Evolutionary conservation across 2,113 vertebrate species (phyloP).

Genomic region (Callorhinus ursinus): DNA sequence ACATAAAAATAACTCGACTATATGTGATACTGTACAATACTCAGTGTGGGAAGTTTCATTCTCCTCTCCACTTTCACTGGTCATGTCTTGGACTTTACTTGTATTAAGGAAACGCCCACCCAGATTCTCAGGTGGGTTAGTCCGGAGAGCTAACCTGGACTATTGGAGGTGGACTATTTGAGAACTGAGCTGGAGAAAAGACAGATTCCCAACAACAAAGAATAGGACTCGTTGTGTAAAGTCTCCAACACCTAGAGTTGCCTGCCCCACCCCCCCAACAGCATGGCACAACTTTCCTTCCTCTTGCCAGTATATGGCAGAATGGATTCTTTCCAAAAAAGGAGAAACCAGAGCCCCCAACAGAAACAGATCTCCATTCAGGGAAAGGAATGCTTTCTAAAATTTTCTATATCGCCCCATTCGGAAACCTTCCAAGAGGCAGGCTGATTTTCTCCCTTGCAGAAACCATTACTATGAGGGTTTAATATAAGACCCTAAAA

Average conservation of each 20-base stretch:
- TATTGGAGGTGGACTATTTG: background rate
- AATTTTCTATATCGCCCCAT: constrained; percentile 58
- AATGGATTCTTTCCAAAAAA: constrained; percentile 59
- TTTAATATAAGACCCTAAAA: constrained; percentile 63
- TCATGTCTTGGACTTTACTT: background rate
- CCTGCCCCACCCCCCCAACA: rapidly evolving
- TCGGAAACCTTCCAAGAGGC: constrained; percentile 35
- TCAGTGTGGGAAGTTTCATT: background rate
- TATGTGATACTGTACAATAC: background rate
- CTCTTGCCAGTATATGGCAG: background rate
- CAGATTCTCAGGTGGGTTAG: background rate
- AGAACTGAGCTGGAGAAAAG: background rate
- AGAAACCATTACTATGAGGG: constrained; percentile 50
- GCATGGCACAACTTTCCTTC: background rate
- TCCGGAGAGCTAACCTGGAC: background rate
- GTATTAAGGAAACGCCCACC: background rate
- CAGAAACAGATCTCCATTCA: constrained; percentile 68
- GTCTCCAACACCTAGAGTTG: background rate
- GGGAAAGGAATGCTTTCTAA: constrained; percentile 51
- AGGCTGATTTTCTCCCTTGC: background rate
- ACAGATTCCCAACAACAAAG: constrained; percentile 33
- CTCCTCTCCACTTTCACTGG: background rate
- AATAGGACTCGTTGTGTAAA: background rate
- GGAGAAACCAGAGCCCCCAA: constrained; percentile 25
- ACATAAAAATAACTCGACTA: background rate